These are phyloP conservation scores for Chrysaora quinquecirrha DNA, from an alignment of 30 jellyfish, hydroid and myxozoan species.

Conservation along the genomic window DNA sequence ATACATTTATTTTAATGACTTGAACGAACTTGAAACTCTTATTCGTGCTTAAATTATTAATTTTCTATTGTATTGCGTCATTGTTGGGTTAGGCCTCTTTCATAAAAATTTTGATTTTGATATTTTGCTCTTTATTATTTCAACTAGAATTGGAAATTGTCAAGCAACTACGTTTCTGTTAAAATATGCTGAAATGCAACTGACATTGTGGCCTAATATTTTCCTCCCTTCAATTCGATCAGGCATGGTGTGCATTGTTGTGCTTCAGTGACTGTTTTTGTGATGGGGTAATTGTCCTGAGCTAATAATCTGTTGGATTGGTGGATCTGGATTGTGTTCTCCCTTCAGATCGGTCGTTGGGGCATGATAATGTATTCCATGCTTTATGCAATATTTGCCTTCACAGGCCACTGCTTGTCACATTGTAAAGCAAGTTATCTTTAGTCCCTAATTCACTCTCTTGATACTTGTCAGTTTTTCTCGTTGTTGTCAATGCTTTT, in stretches of 20 bases:
- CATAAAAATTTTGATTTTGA: too few relatives aligned
- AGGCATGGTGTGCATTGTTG: conserved; percentile 2
- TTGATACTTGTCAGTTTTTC: too few relatives aligned
- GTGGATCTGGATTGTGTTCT: conserved; percentile 1
- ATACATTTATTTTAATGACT: conserved; percentile 17
- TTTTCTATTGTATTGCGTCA: not conserved
- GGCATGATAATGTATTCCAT: not conserved
- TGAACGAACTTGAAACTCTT: conserved; percentile 36
- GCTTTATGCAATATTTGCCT: too few relatives aligned
- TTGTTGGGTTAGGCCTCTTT: conserved; percentile 5
- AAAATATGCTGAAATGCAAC: not conserved
- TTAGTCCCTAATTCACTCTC: too few relatives aligned
- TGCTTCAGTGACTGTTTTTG: not conserved
- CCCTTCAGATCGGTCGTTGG: not conserved
- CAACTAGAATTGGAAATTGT: not conserved
- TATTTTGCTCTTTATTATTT: not conserved
- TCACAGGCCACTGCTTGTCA: too few relatives aligned
- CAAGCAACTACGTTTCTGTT: not conserved
- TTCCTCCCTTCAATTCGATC: not conserved
- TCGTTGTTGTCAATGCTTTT: too few relatives aligned
- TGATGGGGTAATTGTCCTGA: not conserved
- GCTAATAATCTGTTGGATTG: not conserved
- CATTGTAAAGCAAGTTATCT: too few relatives aligned
- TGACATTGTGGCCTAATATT: not conserved
- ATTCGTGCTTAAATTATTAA: not conserved